Evolutionary conservation across 2,888 invertebrate genomes (phyloP), one percentile per base, ranked within the genome.

Genomic region (Troides helena): DNA sequence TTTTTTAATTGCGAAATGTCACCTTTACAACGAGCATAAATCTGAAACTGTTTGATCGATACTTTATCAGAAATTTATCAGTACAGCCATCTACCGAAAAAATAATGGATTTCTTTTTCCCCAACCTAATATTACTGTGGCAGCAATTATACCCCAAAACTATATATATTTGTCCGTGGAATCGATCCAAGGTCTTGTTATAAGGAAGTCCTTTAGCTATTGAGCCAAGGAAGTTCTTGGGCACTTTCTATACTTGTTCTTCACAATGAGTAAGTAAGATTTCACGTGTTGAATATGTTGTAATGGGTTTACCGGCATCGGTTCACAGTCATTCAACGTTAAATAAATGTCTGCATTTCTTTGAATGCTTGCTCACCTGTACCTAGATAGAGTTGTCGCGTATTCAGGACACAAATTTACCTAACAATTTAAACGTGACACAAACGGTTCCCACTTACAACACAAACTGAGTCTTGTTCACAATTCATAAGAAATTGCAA

Each of bases 301-400:
- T n/a, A n/a, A 46, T 58, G 46, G 39, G 23, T 57, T 65, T 58
- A 57, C 25, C 39, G 30, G 3, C 23, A 43, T 17, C n/a, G 7
- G n/a, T 39, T 56, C 57, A 56, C 21, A 43, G 57, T 65, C 61
- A 65, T 57, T 62, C 57, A 70, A 65, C 59, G 62, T 36, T 18
- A 65, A 69, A 25, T 21, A 46, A 65, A 66, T 23, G 60, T 56
- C 18, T 56, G 10, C 12, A 62, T 62, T 66, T 66, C 69, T 62
- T 62, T 58, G 66, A 70, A 70, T 18, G 36, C 57, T 70, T 66
- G 58, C 46, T 70, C 62, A 70, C 50, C 43, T 12, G 65, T 43
- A 61, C 14, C 36, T 21, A 46, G n/a, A 30, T 14, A 43, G 12
- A 25, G 68, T 59, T 63, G 21, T 8, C 7, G 25, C 23, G 59